Evolutionary conservation across 2,888 invertebrate species (phyloP).

Genomic region (Masnerella sp.): DNA sequence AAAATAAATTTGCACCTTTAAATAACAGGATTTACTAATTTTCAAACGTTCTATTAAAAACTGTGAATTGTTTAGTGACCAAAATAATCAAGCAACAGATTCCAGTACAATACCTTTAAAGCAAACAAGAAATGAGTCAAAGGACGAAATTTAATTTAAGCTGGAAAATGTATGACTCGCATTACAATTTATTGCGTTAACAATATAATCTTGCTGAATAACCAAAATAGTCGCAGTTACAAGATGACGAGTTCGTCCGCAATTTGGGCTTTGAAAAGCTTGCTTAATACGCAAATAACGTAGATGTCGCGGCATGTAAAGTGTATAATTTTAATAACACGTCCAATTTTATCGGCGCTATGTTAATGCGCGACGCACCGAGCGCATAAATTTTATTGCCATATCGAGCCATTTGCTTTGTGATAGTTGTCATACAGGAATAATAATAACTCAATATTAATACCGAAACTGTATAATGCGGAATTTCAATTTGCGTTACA

Average conservation of each 20-base stretch:
- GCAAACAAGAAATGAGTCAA: no score
- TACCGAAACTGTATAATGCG: conserved; percentile 50
- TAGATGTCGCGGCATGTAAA: conserved; percentile 24
- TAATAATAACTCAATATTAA: conserved; percentile 60
- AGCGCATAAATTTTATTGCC: conserved; percentile 48
- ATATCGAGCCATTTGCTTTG: conserved; percentile 40
- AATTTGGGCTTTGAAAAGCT: background rate
- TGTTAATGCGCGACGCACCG: conserved; percentile 34
- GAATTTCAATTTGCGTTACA: conserved; percentile 58
- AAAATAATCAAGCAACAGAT: no score
- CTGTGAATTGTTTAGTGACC: no score
- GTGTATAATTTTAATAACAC: conserved; percentile 52
- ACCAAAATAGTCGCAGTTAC: background rate
- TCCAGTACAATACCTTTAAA: no score
- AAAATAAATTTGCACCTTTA: no score
- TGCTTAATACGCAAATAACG: conserved; percentile 17
- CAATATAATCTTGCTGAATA: background rate
- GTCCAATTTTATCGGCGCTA: conserved; percentile 38
- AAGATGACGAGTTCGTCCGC: background rate
- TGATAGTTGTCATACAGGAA: conserved; percentile 51
- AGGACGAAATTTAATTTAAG: no score
- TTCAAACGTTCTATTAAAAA: no score
- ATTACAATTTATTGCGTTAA: no score
- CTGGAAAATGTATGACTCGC: no score
- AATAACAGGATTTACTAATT: no score